These are phyloP conservation scores for Callorhinus ursinus DNA, from an alignment of 2,113 vertebrate genomes.

Conservation along the genomic window DNA sequence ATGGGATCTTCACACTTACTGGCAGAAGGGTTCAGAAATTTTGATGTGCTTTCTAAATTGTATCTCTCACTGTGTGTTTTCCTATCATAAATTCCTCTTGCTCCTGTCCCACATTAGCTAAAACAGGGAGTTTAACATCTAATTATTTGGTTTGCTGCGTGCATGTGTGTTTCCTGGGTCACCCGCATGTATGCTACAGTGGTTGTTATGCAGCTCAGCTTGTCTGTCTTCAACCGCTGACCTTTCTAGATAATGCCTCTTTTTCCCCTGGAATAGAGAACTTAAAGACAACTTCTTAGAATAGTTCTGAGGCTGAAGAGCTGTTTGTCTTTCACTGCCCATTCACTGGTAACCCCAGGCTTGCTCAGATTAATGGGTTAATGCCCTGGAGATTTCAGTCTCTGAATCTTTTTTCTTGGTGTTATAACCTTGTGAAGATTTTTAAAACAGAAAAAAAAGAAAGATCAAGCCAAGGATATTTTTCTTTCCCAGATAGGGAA, in stretches of 20 bases:
- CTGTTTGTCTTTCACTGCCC: background rate
- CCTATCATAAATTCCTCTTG: slow-evolving; percentile 26
- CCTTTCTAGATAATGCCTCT: slow-evolving; percentile 58
- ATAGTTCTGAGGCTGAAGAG: background rate
- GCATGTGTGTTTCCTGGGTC: background rate
- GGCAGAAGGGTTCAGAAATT: background rate
- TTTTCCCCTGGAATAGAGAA: slow-evolving; percentile 54
- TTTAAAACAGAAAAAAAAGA: slow-evolving; percentile 36
- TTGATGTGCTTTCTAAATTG: slow-evolving; percentile 55
- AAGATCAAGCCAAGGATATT: background rate
- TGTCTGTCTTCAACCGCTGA: slow-evolving; percentile 39
- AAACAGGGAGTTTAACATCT: background rate
- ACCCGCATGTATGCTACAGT: background rate
- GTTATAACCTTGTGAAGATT: slow-evolving; percentile 47
- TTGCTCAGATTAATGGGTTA: background rate
- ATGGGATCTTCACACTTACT: background rate
- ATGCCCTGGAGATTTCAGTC: background rate
- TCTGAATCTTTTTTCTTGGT: slow-evolving; percentile 48
- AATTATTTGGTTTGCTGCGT: background rate
- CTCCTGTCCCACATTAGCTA: background rate
- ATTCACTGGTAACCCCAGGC: background rate
- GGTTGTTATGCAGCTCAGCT: slow-evolving; percentile 54
- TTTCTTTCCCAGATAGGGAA: background rate
- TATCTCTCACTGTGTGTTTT: slow-evolving; percentile 14
- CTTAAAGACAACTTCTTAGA: slow-evolving; percentile 44